phyloP scores from a whole-genome alignment of 1,140 invertebrate species.

The Goniozus legneri region DNA sequence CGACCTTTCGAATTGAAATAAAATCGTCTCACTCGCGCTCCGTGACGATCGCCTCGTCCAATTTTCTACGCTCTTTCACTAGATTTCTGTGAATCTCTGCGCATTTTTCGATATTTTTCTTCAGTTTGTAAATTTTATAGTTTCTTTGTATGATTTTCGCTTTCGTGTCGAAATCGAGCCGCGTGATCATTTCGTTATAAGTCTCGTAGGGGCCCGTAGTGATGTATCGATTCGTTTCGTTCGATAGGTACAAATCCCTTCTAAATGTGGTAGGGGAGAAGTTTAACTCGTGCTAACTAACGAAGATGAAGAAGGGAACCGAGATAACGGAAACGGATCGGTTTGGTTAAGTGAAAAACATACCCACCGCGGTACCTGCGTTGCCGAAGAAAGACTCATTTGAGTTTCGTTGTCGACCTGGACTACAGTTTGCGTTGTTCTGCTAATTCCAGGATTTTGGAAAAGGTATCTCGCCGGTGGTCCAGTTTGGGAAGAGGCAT shows the following conservation, averaged over 20 bases:
- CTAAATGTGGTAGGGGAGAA: slow-evolving; percentile 22
- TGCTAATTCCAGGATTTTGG: slow-evolving; percentile 53
- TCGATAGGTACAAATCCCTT: slow-evolving; percentile 57
- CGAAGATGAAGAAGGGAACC: slow-evolving; percentile 13
- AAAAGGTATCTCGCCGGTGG: slow-evolving; percentile 53
- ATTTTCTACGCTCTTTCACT: slow-evolving; percentile 42
- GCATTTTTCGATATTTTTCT: slow-evolving; percentile 34
- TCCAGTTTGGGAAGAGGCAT: slow-evolving; percentile 64
- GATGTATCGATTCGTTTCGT: slow-evolving; percentile 56
- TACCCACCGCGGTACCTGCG: slow-evolving; percentile 47
- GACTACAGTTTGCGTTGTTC: slow-evolving; percentile 60
- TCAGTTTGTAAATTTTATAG: slow-evolving; percentile 50
- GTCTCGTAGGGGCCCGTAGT: slow-evolving; percentile 56
- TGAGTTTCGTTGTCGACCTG: slow-evolving; percentile 47
- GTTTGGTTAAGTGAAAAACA: slow-evolving; percentile 32
- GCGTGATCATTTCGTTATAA: slow-evolving; percentile 52
- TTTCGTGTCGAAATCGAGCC: slow-evolving; percentile 53
- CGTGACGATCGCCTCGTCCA: slow-evolving; percentile 38
- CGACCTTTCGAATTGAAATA: too few relatives aligned
- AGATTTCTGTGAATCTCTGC: slow-evolving; percentile 33
- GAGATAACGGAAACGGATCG: too few relatives aligned
- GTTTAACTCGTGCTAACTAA: slow-evolving; percentile 6
- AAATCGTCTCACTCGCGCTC: too few relatives aligned
- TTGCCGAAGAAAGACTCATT: slow-evolving; percentile 26
- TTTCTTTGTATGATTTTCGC: slow-evolving; percentile 61